Conservation (phyloP, 2,113 vertebrate species). For the Cariama cristata region DNA sequence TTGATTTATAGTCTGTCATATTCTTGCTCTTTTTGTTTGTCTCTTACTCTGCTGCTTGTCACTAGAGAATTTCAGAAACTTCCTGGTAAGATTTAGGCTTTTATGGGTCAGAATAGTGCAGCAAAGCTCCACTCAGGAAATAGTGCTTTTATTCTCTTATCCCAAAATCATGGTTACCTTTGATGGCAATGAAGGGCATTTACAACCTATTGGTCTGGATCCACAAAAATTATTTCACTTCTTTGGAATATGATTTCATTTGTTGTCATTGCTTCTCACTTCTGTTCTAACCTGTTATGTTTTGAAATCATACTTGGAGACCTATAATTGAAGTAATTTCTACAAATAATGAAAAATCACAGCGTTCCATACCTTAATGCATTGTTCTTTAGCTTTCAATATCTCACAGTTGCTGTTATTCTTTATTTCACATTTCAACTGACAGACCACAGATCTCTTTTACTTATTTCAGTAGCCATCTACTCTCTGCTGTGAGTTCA, state of each 20-base stretch:
- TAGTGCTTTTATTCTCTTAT: neutral
- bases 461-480: neutral
- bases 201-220: neutral
- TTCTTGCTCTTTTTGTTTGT: neutral
- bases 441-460: neutral
- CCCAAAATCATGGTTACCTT: accelerated
- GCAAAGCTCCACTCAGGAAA: neutral
- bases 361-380: neutral
- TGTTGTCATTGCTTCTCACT: neutral
- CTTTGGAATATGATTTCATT: neutral
- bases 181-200: neutral
- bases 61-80: neutral
- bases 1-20: neutral
- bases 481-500: neutral
- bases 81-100: neutral
- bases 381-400: neutral
- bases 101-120: neutral
- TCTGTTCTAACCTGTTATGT: neutral
- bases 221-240: neutral
- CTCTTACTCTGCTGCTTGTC: neutral
- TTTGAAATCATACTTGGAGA: neutral
- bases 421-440: neutral
- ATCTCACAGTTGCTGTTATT: neutral
- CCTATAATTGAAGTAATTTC: neutral
- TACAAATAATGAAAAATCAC: neutral